Conservation (phyloP, 2,888 invertebrate genomes). For the Holacanthella duospinosa region DNA sequence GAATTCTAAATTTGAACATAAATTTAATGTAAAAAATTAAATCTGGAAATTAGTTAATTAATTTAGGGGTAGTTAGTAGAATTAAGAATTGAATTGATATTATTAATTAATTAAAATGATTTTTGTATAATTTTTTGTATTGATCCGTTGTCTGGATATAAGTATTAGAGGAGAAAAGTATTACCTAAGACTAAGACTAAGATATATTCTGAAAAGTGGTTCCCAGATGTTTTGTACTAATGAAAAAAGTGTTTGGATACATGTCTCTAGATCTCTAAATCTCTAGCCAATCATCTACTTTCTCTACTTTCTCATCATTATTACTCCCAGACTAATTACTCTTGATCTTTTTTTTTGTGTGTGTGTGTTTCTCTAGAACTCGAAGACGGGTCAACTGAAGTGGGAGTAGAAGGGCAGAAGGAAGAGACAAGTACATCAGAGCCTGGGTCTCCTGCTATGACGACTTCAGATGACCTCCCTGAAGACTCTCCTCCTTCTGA, state of each 20-base stretch:
- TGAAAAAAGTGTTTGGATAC: neutral
- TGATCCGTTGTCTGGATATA: neutral
- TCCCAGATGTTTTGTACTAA: neutral
- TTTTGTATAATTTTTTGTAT: no score
- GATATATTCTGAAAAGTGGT: no score
- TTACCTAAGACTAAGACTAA: neutral
- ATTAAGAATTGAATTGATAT: no score
- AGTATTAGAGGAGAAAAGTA: neutral
- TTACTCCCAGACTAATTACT: neutral
- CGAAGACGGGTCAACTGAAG: constrained; percentile 6
- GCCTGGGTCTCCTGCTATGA: neutral
- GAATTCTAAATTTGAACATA: no score
- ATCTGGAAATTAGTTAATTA: no score
- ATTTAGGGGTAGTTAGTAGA: no score
- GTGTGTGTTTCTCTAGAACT: neutral
- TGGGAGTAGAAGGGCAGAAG: constrained; percentile 22
- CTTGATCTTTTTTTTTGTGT: no score
- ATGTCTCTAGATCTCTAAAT: no score
- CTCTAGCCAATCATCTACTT: neutral
- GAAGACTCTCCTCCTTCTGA: neutral
- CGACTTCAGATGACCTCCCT: neutral
- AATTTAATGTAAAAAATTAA: no score
- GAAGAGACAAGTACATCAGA: constrained; percentile 14
- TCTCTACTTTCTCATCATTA: neutral
- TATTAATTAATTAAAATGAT: no score